phyloP scores from a whole-genome alignment of 2,797 vertebrate genomes.

The Gymnoscopelus microlampas region DNA sequence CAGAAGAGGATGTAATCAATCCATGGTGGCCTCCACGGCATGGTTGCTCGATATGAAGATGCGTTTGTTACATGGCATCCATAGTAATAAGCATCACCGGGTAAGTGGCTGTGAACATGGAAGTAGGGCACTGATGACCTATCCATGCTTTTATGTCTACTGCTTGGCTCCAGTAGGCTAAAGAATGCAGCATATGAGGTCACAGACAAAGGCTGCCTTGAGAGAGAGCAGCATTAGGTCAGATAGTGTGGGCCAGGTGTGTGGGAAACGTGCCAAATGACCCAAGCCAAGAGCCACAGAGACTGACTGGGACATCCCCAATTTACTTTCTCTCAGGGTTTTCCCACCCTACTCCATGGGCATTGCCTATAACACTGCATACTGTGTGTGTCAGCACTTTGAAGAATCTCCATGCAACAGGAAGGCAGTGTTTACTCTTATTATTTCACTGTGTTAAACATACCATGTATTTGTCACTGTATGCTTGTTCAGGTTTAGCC shows the following conservation, averaged over 20 bases:
- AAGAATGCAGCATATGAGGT: conserved; percentile 70
- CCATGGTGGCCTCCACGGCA: no score
- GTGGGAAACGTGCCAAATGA: conserved; percentile 63
- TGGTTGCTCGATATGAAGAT: no score
- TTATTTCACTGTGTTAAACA: conserved; percentile 36
- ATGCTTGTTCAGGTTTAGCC: conserved; percentile 25
- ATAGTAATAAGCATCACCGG: no score
- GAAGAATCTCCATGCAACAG: no score
- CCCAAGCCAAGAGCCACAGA: conserved; percentile 22
- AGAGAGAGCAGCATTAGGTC: conserved; percentile 51
- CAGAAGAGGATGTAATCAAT: no score
- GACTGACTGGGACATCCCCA: conserved; percentile 16
- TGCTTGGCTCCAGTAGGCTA: conserved; percentile 27
- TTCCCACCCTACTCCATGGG: conserved; percentile 30
- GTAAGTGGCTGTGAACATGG: no score
- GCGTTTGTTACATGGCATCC: no score
- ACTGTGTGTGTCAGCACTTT: no score
- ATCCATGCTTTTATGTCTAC: no score
- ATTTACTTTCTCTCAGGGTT: conserved; percentile 47
- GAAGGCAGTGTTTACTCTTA: conserved; percentile 18
- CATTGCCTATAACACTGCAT: conserved; percentile 6
- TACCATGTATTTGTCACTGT: conserved; percentile 35
- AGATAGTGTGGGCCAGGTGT: conserved; percentile 70
- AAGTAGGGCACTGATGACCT: no score
- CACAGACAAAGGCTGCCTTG: conserved; percentile 74